Percentiles rank a stretch among this genome's conserved stretches.
Evolutionary conservation across 2,113 vertebrate species (phyloP).

Genomic region (Solea senegalensis): DNA sequence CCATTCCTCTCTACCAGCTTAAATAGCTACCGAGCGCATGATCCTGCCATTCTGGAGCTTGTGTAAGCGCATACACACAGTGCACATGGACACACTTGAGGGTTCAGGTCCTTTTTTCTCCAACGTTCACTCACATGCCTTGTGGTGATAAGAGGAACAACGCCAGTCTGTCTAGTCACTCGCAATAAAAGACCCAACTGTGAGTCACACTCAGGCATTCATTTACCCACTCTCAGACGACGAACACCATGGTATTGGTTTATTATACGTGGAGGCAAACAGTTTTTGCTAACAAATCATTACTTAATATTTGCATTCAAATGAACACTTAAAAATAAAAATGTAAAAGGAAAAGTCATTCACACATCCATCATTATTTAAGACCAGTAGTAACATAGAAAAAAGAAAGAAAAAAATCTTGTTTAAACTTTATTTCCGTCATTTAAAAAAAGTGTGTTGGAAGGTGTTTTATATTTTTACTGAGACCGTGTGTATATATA

Average conservation of each 20-base stretch:
- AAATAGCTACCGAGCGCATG: slow-evolving; percentile 74
- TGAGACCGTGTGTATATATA: slow-evolving; percentile 6
- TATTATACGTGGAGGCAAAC: background rate
- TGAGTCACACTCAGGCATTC: slow-evolving; percentile 22
- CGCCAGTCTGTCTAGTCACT: slow-evolving; percentile 20
- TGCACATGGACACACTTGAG: slow-evolving; percentile 40
- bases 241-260: background rate
- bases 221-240: background rate
- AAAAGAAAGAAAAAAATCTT: slow-evolving; percentile 45
- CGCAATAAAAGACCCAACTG: slow-evolving; percentile 22
- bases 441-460: background rate
- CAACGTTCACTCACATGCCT: slow-evolving; percentile 69
- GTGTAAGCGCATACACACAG: slow-evolving; percentile 38
- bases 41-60: slow-evolving; percentile 50
- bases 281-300: background rate
- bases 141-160: slow-evolving; percentile 73
- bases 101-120: slow-evolving; percentile 32
- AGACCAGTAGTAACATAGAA: slow-evolving; percentile 21
- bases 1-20: slow-evolving; percentile 52
- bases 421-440: slow-evolving; percentile 24
- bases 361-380: slow-evolving; percentile 18
- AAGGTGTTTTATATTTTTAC: slow-evolving; percentile 3
- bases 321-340: background rate
- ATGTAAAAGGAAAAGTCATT: background rate
- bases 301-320: background rate